These are phyloP conservation scores for Aphelenchoides fujianensis DNA, from an alignment of 1,140 invertebrate genomes.

Conservation along the genomic window DNA sequence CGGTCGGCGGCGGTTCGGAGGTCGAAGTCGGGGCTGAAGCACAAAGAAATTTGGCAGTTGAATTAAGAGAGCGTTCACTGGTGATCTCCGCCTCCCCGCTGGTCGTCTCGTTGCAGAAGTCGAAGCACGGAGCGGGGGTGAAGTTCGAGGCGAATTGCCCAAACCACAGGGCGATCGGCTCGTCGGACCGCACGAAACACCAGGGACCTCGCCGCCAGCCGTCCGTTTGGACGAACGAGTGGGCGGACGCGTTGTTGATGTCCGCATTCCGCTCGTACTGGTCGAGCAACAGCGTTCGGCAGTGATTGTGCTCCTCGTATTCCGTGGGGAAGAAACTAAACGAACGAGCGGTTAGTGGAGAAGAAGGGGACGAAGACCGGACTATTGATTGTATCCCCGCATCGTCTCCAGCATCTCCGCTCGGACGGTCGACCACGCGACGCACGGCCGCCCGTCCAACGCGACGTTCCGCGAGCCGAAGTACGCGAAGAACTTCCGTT, in stretches of 20 bases:
- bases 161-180: conserved; percentile 6
- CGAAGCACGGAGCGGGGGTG: conserved; percentile 2
- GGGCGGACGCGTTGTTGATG: conserved; percentile 20
- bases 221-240: conserved; percentile 11
- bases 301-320: conserved; percentile 16
- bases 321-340: conserved; percentile 19
- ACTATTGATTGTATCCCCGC: conserved; percentile 23
- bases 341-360: not conserved
- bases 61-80: too few relatives aligned
- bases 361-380: not conserved
- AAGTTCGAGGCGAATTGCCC: conserved; percentile 8
- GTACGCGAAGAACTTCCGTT: conserved; percentile 1
- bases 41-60: too few relatives aligned
- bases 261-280: not conserved
- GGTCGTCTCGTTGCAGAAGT: not conserved
- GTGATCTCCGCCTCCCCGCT: too few relatives aligned
- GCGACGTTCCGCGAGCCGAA: not conserved
- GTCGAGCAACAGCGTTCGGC: conserved; percentile 4
- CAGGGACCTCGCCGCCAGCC: conserved; percentile 18
- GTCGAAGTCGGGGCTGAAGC: too few relatives aligned
- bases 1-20: too few relatives aligned
- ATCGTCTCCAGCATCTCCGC: not conserved
- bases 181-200: conserved; percentile 16
- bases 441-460: not conserved
- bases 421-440: not conserved